Conservation (phyloP, 1,140 invertebrate species). For the Batillaria attramentaria region DNA sequence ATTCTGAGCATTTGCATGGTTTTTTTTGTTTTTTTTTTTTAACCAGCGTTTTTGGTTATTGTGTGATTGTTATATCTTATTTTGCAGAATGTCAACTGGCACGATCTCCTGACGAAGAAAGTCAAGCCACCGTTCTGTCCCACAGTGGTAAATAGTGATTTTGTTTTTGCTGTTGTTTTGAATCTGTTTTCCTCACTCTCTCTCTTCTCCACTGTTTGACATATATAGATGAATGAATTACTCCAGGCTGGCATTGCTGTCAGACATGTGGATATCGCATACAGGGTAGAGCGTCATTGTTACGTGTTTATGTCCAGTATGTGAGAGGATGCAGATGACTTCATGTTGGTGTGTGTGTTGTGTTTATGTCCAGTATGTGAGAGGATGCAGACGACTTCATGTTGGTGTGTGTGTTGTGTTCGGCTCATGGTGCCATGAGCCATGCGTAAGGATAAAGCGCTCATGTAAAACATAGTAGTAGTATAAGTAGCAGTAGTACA, state of each 20-base stretch:
- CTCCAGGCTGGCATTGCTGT: background rate
- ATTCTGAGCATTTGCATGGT: conserved; percentile 22
- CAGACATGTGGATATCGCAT: background rate
- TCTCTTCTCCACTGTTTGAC: background rate
- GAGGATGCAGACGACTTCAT: too few species aligned
- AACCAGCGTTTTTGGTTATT: too few species aligned
- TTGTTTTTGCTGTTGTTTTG: conserved; percentile 11
- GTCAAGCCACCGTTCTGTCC: conserved; percentile 99
- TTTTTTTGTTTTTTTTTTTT: too few species aligned
- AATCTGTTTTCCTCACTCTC: too few species aligned
- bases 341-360: too few species aligned
- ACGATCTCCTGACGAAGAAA: conserved; percentile 92
- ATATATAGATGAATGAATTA: background rate
- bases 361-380: too few species aligned
- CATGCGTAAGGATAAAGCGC: too few species aligned
- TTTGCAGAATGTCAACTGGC: conserved; percentile 95
- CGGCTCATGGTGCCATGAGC: too few species aligned
- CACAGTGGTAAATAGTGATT: conserved; percentile 85
- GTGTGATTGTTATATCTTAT: conserved; percentile 46
- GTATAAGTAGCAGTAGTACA: too few species aligned
- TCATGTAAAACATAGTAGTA: too few species aligned
- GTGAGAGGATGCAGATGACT: too few species aligned
- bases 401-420: too few species aligned
- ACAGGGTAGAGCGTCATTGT: background rate
- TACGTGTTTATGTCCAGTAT: background rate